These are phyloP conservation scores for Orycteropus afer DNA, from an alignment of 2,113 vertebrate genomes.

Conservation along the genomic window DNA sequence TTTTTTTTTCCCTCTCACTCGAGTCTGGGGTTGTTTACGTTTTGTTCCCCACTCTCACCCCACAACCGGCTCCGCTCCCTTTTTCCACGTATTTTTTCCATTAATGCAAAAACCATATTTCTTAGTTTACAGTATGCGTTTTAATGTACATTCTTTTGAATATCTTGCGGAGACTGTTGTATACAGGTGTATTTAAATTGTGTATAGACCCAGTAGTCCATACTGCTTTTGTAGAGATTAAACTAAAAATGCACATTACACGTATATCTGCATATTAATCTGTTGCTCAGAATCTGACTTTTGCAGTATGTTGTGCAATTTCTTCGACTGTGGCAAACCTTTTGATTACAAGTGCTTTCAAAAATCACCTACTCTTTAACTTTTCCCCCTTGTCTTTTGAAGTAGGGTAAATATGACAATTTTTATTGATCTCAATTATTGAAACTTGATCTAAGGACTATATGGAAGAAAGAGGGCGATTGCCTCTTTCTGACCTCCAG, in stretches of 20 bases:
- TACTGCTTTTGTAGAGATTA: slow-evolving; percentile 10
- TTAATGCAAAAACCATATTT: slow-evolving; percentile 27
- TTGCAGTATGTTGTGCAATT: slow-evolving; percentile 53
- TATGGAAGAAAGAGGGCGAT: slow-evolving; percentile 53
- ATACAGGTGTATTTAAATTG: slow-evolving; percentile 47
- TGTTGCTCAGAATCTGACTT: slow-evolving; percentile 72
- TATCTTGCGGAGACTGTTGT: slow-evolving; percentile 53
- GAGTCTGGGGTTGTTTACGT: slow-evolving; percentile 70
- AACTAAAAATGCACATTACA: slow-evolving; percentile 33
- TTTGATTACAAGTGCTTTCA: slow-evolving; percentile 73
- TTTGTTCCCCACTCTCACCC: slow-evolving; percentile 19
- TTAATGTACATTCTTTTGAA: slow-evolving; percentile 42
- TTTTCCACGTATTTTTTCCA: neutral
- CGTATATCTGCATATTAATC: slow-evolving; percentile 55
- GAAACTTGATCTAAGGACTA: slow-evolving; percentile 76
- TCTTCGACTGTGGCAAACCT: slow-evolving; percentile 68
- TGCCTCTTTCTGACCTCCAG: slow-evolving; percentile 71
- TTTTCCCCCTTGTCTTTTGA: slow-evolving; percentile 65
- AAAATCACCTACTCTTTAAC: slow-evolving; percentile 71
- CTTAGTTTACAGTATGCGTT: slow-evolving; percentile 44
- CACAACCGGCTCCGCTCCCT: neutral
- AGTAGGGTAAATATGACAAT: slow-evolving; percentile 77
- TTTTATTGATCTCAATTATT: slow-evolving; percentile 80
- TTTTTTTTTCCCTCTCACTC: neutral
- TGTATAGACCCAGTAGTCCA: neutral